Conservation (phyloP, 1,140 invertebrate genomes). For the Mycetomoellerius zeteki region DNA sequence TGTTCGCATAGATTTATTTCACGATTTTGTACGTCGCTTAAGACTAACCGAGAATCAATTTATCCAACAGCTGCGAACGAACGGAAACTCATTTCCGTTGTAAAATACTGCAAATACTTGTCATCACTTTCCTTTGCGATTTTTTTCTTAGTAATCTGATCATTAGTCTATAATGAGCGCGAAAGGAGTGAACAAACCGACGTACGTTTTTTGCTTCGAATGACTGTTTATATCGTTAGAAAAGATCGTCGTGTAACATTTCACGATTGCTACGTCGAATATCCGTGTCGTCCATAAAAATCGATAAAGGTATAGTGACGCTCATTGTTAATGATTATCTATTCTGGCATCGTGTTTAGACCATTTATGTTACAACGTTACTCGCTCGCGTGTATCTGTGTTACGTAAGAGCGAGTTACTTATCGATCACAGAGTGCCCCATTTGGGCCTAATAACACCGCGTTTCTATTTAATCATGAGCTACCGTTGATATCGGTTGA, state of each 20-base stretch:
- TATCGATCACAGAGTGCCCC: constrained; percentile 35
- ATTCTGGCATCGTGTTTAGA: background rate
- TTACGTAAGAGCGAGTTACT: constrained; percentile 46
- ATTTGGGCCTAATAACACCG: constrained; percentile 48
- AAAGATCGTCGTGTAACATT: background rate
- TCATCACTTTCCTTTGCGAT: constrained; percentile 32
- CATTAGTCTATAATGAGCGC: background rate
- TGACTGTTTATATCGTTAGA: background rate
- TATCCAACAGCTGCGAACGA: constrained; percentile 32
- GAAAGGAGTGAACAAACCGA: background rate
- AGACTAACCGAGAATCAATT: constrained; percentile 45
- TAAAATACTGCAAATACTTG: constrained; percentile 3
- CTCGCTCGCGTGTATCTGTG: constrained; percentile 39
- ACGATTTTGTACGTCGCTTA: constrained; percentile 22
- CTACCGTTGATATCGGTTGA: constrained; percentile 19
- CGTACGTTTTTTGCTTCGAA: background rate
- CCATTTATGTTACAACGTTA: constrained; percentile 27
- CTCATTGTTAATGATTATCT: constrained; percentile 3
- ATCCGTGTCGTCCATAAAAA: background rate
- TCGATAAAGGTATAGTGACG: background rate
- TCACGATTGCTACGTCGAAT: background rate
- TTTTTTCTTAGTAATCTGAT: background rate
- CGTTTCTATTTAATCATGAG: constrained; percentile 54
- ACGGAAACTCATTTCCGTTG: constrained; percentile 54
- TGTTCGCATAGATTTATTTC: background rate